phyloP scores from a whole-genome alignment of 2,888 invertebrate species.

The Drosophila planitibia region DNA sequence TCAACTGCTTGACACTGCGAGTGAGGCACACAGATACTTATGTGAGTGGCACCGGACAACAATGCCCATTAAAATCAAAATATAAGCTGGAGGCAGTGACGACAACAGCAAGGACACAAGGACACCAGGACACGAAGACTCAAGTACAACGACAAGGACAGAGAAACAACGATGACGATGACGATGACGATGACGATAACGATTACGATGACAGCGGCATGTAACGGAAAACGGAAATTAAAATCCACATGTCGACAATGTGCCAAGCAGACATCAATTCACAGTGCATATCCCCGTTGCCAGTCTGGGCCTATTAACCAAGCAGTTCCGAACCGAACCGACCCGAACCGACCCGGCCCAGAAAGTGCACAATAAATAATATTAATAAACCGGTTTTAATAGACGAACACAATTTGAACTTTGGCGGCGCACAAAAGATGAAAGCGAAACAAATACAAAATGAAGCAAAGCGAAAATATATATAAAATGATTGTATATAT shows the following conservation, averaged over 20 bases:
- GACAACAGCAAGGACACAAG: slow-evolving; percentile 1
- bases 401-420: slow-evolving; percentile 25
- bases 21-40: background rate
- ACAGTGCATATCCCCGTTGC: background rate
- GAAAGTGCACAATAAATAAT: slow-evolving; percentile 35
- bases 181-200: slow-evolving; percentile 43
- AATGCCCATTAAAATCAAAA: slow-evolving; percentile 9
- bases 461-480: background rate
- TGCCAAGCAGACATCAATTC: slow-evolving; percentile 39
- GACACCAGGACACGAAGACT: background rate
- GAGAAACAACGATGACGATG: background rate
- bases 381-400: slow-evolving; percentile 30
- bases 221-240: slow-evolving; percentile 73
- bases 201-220: slow-evolving; percentile 62
- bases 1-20: slow-evolving; percentile 1
- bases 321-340: background rate
- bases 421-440: slow-evolving; percentile 32
- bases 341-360: background rate
- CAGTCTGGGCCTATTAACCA: background rate
- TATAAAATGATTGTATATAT: background rate
- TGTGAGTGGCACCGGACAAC: slow-evolving; percentile 5
- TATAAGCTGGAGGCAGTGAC: background rate
- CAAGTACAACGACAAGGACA: slow-evolving; percentile 4
- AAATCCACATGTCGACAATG: slow-evolving; percentile 61
- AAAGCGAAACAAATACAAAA: slow-evolving; percentile 27